phyloP scores from a whole-genome alignment of 1,140 invertebrate genomes.

The Papilio polyxenes region DNA sequence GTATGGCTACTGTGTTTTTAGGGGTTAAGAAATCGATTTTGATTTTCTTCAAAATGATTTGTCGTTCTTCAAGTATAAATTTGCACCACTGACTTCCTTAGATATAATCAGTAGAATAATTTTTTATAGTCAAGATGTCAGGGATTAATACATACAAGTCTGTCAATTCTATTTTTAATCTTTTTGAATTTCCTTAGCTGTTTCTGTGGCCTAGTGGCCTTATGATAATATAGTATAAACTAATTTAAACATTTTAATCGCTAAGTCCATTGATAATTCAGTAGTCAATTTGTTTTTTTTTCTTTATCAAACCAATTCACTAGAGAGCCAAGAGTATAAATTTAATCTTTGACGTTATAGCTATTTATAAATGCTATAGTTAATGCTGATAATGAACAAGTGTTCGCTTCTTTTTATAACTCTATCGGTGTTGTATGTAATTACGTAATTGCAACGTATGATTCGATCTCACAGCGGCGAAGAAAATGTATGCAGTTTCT shows the following conservation, averaged over 20 bases:
- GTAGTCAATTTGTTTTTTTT: conserved; percentile 9
- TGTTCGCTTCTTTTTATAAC: conserved; percentile 27
- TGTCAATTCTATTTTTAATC: conserved; percentile 4
- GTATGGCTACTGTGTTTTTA: neutral
- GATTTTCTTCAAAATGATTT: neutral
- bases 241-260: conserved; percentile 2
- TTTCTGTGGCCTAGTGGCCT: no score
- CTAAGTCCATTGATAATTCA: conserved; percentile 13
- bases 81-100: no score
- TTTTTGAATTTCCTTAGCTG: neutral
- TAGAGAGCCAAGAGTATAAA: neutral
- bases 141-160: neutral
- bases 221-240: neutral
- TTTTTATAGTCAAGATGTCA: neutral
- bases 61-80: neutral
- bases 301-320: conserved; percentile 11
- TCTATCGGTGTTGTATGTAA: conserved; percentile 16
- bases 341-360: conserved; percentile 20
- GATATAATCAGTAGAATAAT: no score
- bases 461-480: conserved; percentile 1
- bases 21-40: neutral
- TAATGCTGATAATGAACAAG: conserved; percentile 23
- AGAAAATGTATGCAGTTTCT: conserved; percentile 9
- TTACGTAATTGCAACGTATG: conserved; percentile 21
- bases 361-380: conserved; percentile 20